phyloP scores from a whole-genome alignment of 2,113 vertebrate species.

The Oryzias melastigma region DNA sequence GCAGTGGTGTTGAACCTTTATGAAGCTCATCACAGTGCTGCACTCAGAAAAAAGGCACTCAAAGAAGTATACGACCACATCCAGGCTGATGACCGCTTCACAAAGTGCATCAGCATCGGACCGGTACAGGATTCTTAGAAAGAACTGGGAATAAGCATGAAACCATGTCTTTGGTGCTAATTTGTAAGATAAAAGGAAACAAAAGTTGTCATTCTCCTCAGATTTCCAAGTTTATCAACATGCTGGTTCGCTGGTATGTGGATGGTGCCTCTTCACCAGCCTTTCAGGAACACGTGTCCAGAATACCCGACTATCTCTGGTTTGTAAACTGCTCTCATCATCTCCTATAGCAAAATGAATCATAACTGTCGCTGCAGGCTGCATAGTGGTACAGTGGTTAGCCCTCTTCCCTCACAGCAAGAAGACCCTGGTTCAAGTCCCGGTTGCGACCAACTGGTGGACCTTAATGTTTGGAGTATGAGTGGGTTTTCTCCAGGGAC shows the following conservation, averaged over 20 bases:
- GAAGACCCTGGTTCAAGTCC: too few relatives aligned
- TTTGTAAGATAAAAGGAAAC: background rate
- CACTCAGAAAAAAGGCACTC: slow-evolving; percentile 77
- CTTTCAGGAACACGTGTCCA: slow-evolving; percentile 88
- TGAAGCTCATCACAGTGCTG: slow-evolving; percentile 83
- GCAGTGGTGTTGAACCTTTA: slow-evolving; percentile 87
- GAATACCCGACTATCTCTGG: slow-evolving; percentile 96
- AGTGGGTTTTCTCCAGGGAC: too few relatives aligned
- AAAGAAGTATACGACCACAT: slow-evolving; percentile 87
- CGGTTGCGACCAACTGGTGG: too few relatives aligned
- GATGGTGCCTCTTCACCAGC: slow-evolving; percentile 83
- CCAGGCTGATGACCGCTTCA: slow-evolving; percentile 88
- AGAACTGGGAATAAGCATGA: background rate
- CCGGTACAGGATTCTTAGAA: slow-evolving; percentile 76
- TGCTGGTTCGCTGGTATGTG: slow-evolving; percentile 89
- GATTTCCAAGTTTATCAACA: slow-evolving; percentile 97
- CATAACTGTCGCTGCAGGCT: too few relatives aligned
- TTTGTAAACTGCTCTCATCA: slow-evolving; percentile 58
- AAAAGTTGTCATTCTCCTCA: slow-evolving; percentile 44
- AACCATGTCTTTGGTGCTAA: too few relatives aligned
- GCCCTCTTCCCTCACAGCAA: too few relatives aligned
- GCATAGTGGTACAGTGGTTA: too few relatives aligned
- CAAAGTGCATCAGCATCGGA: slow-evolving; percentile 91
- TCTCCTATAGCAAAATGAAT: background rate
- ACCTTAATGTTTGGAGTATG: too few relatives aligned